Base-by-base conservation (phyloP, 2,888 invertebrate species). In the Yponomeuta malinellus region DNA sequence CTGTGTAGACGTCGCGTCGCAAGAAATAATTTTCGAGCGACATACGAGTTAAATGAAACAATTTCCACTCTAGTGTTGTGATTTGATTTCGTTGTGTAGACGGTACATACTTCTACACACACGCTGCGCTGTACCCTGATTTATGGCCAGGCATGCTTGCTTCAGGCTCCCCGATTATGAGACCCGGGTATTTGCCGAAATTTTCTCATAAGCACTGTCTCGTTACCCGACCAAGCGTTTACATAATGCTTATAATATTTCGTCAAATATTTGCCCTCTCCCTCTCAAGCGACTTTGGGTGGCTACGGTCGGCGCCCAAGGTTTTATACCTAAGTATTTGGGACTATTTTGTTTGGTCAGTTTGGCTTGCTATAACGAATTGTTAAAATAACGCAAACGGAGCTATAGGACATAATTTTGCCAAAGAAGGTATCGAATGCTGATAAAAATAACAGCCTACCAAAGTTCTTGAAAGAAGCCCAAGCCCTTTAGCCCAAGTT, bases 101-200 rank as follows among this genome's bases (percentile, higher is more conserved):
- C 43, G 52, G 52, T 59, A 59, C 15, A 4, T 15, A 59, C 52
- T 59, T 15, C 52, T 59, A 15, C 52, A 64, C 66, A 73, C 72
- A 52, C 48, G 29, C 43, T 43, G 43, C 71, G 73, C 72, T 74
- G 72, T 72, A 71, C 73, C 73, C 73, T 74, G 76, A 76, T 76
- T 76, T 77, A 77, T 75, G 71, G 71, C 69, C 52, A 73, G 74
- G 74, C 74, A 74, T 72, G 73, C 64, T 68, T 72, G 73, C 68
- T 72, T 31, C 66, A 67, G 70, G 70, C 72, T 3, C 8, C 64
- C 23, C 65, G 69, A 70, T 72, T 71, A 73, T 73, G 74, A 72
- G 74, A 66, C 52, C 72, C 73, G 72, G 72, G 72, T 74, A 76
- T 76, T 75, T 76, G 74, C 74, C 71, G 69, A 74, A 68, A 68